Base-by-base conservation (phyloP, 2,888 invertebrate species). In the Zaprionus bogoriensis region DNA sequence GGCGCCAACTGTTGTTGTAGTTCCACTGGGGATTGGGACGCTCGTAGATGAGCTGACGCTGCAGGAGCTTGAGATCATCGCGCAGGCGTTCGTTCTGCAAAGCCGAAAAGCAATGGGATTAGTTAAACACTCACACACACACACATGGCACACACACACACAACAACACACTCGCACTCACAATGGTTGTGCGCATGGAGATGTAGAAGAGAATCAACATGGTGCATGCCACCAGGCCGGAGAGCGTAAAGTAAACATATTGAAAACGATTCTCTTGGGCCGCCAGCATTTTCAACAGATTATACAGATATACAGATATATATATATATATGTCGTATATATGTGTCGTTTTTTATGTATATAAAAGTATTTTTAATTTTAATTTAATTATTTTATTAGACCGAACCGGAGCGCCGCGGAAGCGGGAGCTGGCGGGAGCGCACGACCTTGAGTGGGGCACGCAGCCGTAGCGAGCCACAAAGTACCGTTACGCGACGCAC, bases 1-100 rank as follows among this genome's bases (percentile, higher is more conserved):
- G 61, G 6, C 85, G 79, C 91, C 91, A 90, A 17, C 81, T 83
- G 64, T 90, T 89, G 67, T 74, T 89, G 62, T 89, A 90, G 44
- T 77, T 62, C 89, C 89, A 90, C 36, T 83, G 67, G 0, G 76
- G 78, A 52, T 83, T 67, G 0, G 89, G 90, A 32, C 87, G 87
- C 14, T 86, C 68, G 14, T 84, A 88, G 38, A 69, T 73, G 47
- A 88, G 53, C 6, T 87, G 73, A 5, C 80, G 70, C 61, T 90
- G 90, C 2, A 84, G 58, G n/a, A 53, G 46, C 27, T 63, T 76
- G 20, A 90, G 74, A 38, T 90, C 88, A 36, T 76, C 72, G 25
- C 82, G 86, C 55, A 85, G 72, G 17, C 84, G 76, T 30, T 87
- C 85, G 54, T 87, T 77, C 90, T 90, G 65, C 5, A 68, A 78